Percentiles rank a stretch among this genome's conserved stretches.
These are phyloP conservation scores for Eumeta japonica DNA, from an alignment of 1,140 invertebrate species.

Conservation along the genomic window DNA sequence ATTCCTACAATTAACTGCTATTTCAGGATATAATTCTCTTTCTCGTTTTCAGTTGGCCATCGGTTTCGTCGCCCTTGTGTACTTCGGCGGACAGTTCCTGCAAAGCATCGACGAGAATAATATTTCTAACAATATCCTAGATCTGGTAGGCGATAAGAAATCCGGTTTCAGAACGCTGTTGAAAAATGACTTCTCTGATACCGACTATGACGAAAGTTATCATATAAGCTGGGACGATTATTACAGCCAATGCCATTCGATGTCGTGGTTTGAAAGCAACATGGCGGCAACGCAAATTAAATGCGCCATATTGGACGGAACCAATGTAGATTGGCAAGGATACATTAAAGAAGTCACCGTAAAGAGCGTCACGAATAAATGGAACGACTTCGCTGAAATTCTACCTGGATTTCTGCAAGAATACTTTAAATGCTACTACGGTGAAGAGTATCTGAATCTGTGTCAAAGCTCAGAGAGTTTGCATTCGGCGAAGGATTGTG, in stretches of 20 bases:
- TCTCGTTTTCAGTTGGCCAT: slow-evolving; percentile 37
- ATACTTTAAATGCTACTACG: slow-evolving; percentile 67
- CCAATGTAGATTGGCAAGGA: slow-evolving; percentile 70
- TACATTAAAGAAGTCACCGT: slow-evolving; percentile 68
- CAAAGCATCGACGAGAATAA: slow-evolving; percentile 37
- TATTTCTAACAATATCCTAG: slow-evolving; percentile 31
- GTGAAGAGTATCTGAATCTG: slow-evolving; percentile 60
- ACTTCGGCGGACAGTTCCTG: slow-evolving; percentile 40
- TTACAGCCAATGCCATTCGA: slow-evolving; percentile 68
- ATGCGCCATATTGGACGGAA: slow-evolving; percentile 67
- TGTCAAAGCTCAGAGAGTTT: slow-evolving; percentile 53
- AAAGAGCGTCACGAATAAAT: slow-evolving; percentile 62
- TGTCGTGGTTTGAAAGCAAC: slow-evolving; percentile 67
- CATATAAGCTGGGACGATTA: slow-evolving; percentile 68
- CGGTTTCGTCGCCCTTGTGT: slow-evolving; percentile 34
- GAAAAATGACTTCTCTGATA: slow-evolving; percentile 38
- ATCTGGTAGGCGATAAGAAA: slow-evolving; percentile 39
- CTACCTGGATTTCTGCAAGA: slow-evolving; percentile 61
- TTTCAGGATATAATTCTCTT: too few relatives aligned
- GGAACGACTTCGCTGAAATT: slow-evolving; percentile 59
- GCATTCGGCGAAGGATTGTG: slow-evolving; percentile 53
- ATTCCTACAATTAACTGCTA: too few relatives aligned
- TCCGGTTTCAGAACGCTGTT: slow-evolving; percentile 35
- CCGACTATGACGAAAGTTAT: slow-evolving; percentile 35
- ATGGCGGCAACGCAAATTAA: slow-evolving; percentile 66